Evolutionary conservation across 1,140 invertebrate genomes (phyloP).

Genomic region (Drosophila lini): DNA sequence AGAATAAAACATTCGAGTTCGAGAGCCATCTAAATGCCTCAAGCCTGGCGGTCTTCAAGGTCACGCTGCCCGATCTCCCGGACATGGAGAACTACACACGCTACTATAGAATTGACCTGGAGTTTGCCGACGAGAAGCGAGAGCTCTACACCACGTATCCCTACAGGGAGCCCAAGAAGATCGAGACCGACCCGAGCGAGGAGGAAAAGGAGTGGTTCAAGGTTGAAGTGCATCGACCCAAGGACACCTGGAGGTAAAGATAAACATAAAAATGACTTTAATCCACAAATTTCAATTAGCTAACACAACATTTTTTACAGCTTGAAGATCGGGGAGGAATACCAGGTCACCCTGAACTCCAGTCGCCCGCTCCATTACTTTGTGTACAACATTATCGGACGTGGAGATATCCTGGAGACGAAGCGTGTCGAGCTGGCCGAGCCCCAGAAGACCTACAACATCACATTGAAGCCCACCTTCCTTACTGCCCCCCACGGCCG

Average conservation of each 20-base stretch:
- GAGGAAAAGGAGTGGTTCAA: conserved; percentile 72
- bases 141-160: conserved; percentile 70
- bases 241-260: conserved; percentile 56
- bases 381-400: conserved; percentile 93
- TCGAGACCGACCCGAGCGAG: conserved; percentile 19
- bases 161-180: conserved; percentile 71
- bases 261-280: background rate
- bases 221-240: conserved; percentile 42
- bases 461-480: conserved; percentile 88
- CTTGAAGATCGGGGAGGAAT: conserved; percentile 88
- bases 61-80: conserved; percentile 62
- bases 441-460: conserved; percentile 69
- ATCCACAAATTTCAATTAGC: background rate
- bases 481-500: conserved; percentile 92
- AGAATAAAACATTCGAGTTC: conserved; percentile 46
- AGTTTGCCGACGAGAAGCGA: conserved; percentile 59
- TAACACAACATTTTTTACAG: conserved; percentile 43
- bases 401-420: conserved; percentile 92
- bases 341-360: conserved; percentile 92
- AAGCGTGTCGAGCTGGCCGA: conserved; percentile 86
- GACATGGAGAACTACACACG: conserved; percentile 70
- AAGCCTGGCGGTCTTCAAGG: conserved; percentile 60
- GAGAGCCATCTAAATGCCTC: conserved; percentile 70
- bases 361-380: conserved; percentile 91
- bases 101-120: conserved; percentile 60